Evolutionary conservation across 1,140 invertebrate genomes (phyloP).

Genomic region (Orius insidiosus): DNA sequence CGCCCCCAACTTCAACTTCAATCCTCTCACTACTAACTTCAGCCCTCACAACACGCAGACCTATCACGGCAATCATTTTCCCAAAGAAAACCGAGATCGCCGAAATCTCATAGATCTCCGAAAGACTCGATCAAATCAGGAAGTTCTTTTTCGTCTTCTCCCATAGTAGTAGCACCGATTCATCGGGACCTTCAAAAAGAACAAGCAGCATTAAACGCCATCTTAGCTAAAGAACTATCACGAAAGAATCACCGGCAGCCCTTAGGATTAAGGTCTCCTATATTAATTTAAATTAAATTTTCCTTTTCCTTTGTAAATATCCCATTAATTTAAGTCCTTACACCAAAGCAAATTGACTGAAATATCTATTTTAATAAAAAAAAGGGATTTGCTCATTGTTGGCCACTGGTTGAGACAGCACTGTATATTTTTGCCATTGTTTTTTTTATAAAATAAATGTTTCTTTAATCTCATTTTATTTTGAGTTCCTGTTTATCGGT

Average conservation of each 20-base stretch:
- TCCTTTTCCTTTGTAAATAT: no score
- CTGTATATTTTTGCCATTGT: no score
- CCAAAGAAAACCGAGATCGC: neutral
- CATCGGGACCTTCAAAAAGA: neutral
- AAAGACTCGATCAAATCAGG: constrained; percentile 8
- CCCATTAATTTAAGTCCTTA: no score
- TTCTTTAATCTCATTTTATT: no score
- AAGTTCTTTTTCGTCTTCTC: neutral
- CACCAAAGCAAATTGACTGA: no score
- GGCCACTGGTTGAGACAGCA: no score
- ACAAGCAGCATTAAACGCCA: constrained; percentile 12
- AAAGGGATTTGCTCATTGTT: no score
- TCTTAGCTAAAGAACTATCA: constrained; percentile 14
- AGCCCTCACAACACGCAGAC: neutral
- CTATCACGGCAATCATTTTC: neutral
- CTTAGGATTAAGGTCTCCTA: constrained; percentile 7
- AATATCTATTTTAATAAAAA: no score
- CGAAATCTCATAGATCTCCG: neutral
- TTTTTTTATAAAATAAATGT: no score
- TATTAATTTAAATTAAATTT: no score
- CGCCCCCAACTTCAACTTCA: constrained; percentile 1
- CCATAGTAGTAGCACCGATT: constrained; percentile 8
- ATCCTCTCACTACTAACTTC: neutral
- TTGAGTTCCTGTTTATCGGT: no score
- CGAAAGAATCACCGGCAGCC: constrained; percentile 12